Base-by-base conservation (phyloP, 2,797 vertebrate species). In the Allobates femoralis region DNA sequence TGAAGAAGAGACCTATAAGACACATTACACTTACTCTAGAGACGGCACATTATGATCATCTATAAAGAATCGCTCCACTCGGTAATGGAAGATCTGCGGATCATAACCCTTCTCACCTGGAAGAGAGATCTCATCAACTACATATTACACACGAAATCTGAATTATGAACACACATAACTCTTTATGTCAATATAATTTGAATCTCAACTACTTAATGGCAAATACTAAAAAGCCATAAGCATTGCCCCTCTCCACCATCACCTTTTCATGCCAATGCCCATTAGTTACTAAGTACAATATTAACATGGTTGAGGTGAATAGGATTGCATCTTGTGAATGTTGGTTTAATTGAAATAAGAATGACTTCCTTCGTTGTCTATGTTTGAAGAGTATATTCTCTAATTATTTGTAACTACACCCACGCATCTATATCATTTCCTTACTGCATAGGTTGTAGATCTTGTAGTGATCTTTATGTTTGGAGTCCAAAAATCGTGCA, bases 401-500 rank as follows among this genome's bases (percentile, higher is more conserved):
- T 11, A 28, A 28, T 62, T n/a, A 30, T 21, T 71, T 41, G 37
- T 71, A 23, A n/a, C 34, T 69, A 19, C 5, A 37, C 66, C 18
- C 6, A 23, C 3, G 19, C 15, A 34, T 19, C 18, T n/a, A 37
- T 5, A 23, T 41, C 3, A 21, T 34, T 7, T 16, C 4, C 69
- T 55, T 94, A 99, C 98, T 98, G 95, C 98, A 99, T n/a, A 99
- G 95, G 92, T 99, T 99, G 92, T 98, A 99, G 89, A 99, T 96
- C 95, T 92, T 97, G 91, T 99, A 99, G 90, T 97, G 97, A 85
- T 93, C 94, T 88, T 90, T 91, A 58, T 99, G 98, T 92, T 98
- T 99, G 46, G 95, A 93, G 89, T 99, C 97, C 32, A 99, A 93
- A 91, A 99, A 99, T 84, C 95, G 94, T 7, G 93, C 96, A 77